Evolutionary conservation across 2,113 vertebrate species (phyloP), one percentile per base, ranked within the genome.

Genomic region (Thamnophis sirtalis): DNA sequence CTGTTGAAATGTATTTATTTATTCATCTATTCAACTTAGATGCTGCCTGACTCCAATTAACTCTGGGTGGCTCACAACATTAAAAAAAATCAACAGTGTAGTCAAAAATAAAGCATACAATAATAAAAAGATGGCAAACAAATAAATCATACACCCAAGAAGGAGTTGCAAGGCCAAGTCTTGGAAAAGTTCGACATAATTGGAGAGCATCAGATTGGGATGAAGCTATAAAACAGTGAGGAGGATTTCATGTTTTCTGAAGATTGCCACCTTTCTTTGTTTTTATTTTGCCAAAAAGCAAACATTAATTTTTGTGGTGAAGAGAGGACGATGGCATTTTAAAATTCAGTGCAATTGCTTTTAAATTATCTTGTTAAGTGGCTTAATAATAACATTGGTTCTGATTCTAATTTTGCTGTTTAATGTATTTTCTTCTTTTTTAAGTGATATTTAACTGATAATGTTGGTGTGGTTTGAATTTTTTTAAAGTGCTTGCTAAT

Each of bases 361-460:
- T 92, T 92, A 92, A 38, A 51, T 85, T 58, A 9, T 38, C 43
- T 60, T 38, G 73, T 13, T 89, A 92, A 89, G 84, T 85, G 73
- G 28, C 54, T 92, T 89, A 51, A 89, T 60, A 60, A 63, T 89
- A 60, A 84, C 43, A 26, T 58, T 88, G 60, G 86, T 80, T 88
- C 55, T 56, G 63, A 88, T 73, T 92, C 38, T 58, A 73, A 89
- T 58, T 84, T 48, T 92, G 26, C 63, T 85, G 60, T 91, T 86
- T 89, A 85, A 89, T 89, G 54, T 50, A 24, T 33, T 28, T 51
- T 56, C 48, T 60, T 80, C 80, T 19, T 85, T 60, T 85, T 89
- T 85, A 92, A 92, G 26, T 58, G 55, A 19, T 85, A 48, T 63
- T 84, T 92, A 89, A 26, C 85, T 85, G 87, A 89, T 92, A 89